Evolutionary conservation across 2,113 vertebrate genomes (phyloP).

Genomic region (Coregonus clupeaformis): DNA sequence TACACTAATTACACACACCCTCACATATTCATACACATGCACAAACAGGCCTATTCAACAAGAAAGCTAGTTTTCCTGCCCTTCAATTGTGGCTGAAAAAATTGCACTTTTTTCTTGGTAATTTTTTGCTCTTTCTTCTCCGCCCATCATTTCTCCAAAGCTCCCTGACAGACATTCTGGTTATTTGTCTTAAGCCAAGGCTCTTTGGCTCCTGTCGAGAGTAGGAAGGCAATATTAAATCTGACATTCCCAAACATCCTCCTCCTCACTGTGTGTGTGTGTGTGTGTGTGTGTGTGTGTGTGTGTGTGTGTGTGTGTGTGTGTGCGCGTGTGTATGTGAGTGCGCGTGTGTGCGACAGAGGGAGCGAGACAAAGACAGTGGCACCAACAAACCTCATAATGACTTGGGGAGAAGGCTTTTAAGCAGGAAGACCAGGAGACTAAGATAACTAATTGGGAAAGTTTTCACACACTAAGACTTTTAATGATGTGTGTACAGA

Average conservation of each 20-base stretch:
- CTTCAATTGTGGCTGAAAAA: neutral
- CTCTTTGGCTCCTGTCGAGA: conserved; percentile 21
- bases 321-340: neutral
- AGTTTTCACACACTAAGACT: neutral
- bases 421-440: too few relatives aligned
- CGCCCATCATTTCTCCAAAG: conserved; percentile 8
- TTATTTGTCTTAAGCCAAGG: conserved; percentile 26
- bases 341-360: neutral
- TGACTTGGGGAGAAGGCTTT: neutral
- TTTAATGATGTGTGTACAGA: neutral
- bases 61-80: neutral
- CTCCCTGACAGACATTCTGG: conserved; percentile 19
- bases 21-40: conserved; percentile 2
- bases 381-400: neutral
- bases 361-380: neutral
- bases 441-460: too few relatives aligned
- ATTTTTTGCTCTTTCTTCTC: conserved; percentile 8
- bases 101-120: neutral
- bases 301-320: neutral
- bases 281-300: neutral
- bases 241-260: conserved; percentile 9
- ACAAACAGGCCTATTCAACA: neutral
- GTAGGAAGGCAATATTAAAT: conserved; percentile 13
- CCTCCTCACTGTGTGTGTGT: conserved; percentile 8
- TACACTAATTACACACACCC: neutral